These are phyloP conservation scores for Coregonus suidteri DNA, from an alignment of 2,797 vertebrate species.

Conservation along the genomic window DNA sequence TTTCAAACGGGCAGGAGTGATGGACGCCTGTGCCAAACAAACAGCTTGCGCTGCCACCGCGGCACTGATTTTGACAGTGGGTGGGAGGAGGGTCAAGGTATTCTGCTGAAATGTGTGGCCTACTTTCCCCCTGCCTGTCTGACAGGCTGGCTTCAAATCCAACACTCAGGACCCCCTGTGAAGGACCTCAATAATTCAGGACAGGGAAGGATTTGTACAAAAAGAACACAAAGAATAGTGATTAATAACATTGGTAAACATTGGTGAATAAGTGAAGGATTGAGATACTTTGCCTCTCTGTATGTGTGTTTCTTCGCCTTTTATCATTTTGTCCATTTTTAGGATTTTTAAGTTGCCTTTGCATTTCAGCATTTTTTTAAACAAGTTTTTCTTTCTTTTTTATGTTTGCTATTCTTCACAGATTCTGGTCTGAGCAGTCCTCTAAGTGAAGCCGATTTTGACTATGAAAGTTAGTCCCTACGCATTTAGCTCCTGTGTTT, in stretches of 20 bases:
- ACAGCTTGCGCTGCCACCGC: conserved; percentile 16
- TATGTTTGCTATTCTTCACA: conserved; percentile 92
- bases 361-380: conserved; percentile 54
- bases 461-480: conserved; percentile 22
- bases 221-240: conserved; percentile 12
- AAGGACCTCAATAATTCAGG: conserved; percentile 22
- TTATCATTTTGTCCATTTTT: conserved; percentile 47
- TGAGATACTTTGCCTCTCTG: conserved; percentile 26
- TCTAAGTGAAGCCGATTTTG: conserved; percentile 74
- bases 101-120: conserved; percentile 20
- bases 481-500: conserved; percentile 13
- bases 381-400: conserved; percentile 68
- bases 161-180: conserved; percentile 21
- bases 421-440: conserved; percentile 98
- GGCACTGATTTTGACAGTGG: conserved; percentile 23
- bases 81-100: conserved; percentile 18
- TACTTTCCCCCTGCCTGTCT: conserved; percentile 28
- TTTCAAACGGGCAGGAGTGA: conserved; percentile 15
- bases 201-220: conserved; percentile 14
- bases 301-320: conserved; percentile 43
- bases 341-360: conserved; percentile 56
- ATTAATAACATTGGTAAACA: conserved; percentile 24
- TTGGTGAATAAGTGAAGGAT: conserved; percentile 19
- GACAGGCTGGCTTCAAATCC: conserved; percentile 31
- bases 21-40: conserved; percentile 31